phyloP scores from a whole-genome alignment of 2,797 vertebrate species.

The Sebastes matsubarae region DNA sequence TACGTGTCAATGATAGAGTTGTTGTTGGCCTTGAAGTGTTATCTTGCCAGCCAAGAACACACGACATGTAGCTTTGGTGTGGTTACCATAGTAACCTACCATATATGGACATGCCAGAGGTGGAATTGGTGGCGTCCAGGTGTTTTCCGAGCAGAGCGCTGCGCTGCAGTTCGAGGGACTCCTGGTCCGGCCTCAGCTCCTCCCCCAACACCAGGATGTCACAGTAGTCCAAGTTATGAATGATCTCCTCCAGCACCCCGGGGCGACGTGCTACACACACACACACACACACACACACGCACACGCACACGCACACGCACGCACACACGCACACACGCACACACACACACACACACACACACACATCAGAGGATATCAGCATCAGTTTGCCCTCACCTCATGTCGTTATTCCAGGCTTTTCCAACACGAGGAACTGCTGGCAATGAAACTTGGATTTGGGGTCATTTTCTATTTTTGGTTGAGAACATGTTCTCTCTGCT shows the following conservation, averaged over 20 bases:
- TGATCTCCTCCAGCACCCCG: conserved; percentile 87
- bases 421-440: not conserved
- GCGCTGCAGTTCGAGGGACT: conserved; percentile 89
- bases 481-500: not conserved
- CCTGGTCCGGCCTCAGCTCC: conserved; percentile 87
- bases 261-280: conserved; percentile 79
- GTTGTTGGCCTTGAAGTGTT: too few species aligned
- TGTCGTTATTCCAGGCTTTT: conserved; percentile 1
- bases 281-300: conserved; percentile 62
- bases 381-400: not conserved
- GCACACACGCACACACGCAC: conserved; percentile 67
- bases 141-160: conserved; percentile 88
- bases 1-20: not conserved
- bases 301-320: conserved; percentile 35
- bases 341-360: conserved; percentile 60
- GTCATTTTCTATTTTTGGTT: conserved; percentile 21
- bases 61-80: conserved; percentile 72
- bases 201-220: conserved; percentile 92
- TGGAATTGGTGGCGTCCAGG: conserved; percentile 94
- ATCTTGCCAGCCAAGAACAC: conserved; percentile 69
- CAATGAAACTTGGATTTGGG: not conserved
- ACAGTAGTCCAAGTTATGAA: conserved; percentile 96
- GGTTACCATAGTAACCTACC: conserved; percentile 78
- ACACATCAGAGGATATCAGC: conserved; percentile 1
- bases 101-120: conserved; percentile 94